Conservation (phyloP, 1,140 invertebrate genomes). For the Maniola jurtina region DNA sequence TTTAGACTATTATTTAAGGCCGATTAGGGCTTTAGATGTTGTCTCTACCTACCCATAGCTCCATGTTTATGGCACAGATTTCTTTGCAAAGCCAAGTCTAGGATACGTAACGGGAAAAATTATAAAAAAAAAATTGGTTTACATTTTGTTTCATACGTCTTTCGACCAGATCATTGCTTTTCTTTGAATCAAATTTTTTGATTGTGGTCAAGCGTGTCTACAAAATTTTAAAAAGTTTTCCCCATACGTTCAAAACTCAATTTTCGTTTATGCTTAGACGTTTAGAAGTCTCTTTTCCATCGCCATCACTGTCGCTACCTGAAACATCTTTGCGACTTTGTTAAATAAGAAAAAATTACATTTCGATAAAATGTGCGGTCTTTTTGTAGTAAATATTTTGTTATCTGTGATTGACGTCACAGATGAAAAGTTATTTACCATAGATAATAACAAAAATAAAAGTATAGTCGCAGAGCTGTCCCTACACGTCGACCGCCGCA, state of each 20-base stretch:
- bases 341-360: background rate
- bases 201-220: conserved; percentile 27
- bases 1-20: conserved; percentile 25
- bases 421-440: conserved; percentile 5
- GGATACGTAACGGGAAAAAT: conserved; percentile 57
- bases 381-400: conserved; percentile 5
- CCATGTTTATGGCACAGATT: conserved; percentile 45
- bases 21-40: conserved; percentile 49
- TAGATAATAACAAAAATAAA: background rate
- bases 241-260: conserved; percentile 50
- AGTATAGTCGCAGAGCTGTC: conserved; percentile 55
- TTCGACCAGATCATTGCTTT: background rate
- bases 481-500: conserved; percentile 58
- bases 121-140: background rate
- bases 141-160: background rate
- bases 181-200: conserved; percentile 13
- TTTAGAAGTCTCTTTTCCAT: conserved; percentile 61
- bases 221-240: conserved; percentile 46
- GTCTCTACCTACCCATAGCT: conserved; percentile 41
- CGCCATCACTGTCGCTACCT: conserved; percentile 50
- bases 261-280: conserved; percentile 64
- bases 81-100: conserved; percentile 48
- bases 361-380: no score
- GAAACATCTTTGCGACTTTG: conserved; percentile 53
- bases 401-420: background rate